Evolutionary conservation across 2,113 vertebrate genomes (phyloP), one percentile per base, ranked within the genome.

Genomic region (Psittacula cyanocephala): DNA sequence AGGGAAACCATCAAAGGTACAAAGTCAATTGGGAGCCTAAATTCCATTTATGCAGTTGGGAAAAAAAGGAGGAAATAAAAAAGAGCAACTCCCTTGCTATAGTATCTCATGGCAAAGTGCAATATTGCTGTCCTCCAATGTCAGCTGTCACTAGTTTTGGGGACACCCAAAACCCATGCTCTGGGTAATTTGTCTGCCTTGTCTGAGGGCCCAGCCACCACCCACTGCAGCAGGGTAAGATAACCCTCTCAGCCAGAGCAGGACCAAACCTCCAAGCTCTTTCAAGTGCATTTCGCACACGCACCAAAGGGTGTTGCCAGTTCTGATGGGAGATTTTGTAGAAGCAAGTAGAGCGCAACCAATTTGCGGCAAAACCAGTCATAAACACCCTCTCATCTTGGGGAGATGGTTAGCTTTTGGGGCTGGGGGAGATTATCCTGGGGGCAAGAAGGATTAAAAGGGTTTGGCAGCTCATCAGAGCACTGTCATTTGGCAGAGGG

Each of bases 391-490:
- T 79, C 83, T 71, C 65, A 68, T 88, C 86, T 88, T 90, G 80
- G 83, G 90, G 50, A 95, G 71, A 86, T 3, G 3, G 87, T 49
- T 80, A 90, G 88, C 72, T 96, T 95, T 96, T 94, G 76, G 95
- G 90, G 88, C 25, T 92, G 93, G 92, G 95, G 77, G 47, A 96
- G 95, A 96, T 94, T 92, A 95, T 91, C 80, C 65, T 84, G 85
- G 91, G 75, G 92, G 62, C 50, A 47, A 94, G 91, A 70, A 77
- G 74, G 80, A 93, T 95, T 93, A 95, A 11, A 65, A 85, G 62
- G 94, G 83, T 92, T 96, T 93, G 91, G 96, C 96, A 96, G 88
- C 91, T 95, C 72, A 64, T 86, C 75, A 35, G 25, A 90, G 50
- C 39, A 31, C 0, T 65, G 90, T 68, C 72, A 74, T 75, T 91